Evolutionary conservation across 2,797 vertebrate species (phyloP).

Genomic region (Hyperoplus immaculatus): DNA sequence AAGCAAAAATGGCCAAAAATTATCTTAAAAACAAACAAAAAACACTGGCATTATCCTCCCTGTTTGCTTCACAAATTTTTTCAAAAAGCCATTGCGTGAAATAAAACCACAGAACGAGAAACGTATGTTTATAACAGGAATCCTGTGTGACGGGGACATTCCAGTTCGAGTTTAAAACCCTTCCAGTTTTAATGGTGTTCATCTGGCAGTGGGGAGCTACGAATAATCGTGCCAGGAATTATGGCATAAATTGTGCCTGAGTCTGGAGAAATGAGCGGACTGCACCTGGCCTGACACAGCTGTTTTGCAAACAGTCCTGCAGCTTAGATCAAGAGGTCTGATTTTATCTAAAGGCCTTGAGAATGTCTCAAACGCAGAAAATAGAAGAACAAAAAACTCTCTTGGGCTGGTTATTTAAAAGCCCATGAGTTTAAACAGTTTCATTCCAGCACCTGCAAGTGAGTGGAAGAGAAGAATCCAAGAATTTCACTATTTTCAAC

Average conservation of each 20-base stretch:
- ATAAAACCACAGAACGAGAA: slow-evolving; percentile 63
- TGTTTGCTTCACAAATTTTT: slow-evolving; percentile 26
- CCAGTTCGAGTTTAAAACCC: slow-evolving; percentile 69
- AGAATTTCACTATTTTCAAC: slow-evolving; percentile 13
- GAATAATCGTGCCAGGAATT: slow-evolving; percentile 88
- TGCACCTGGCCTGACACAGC: slow-evolving; percentile 88
- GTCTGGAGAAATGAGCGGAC: slow-evolving; percentile 84
- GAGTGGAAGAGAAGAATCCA: slow-evolving; percentile 4
- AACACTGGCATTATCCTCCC: not conserved
- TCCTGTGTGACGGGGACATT: slow-evolving; percentile 56
- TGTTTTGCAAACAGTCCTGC: slow-evolving; percentile 80
- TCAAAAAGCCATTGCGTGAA: slow-evolving; percentile 37
- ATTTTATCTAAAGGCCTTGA: slow-evolving; percentile 46
- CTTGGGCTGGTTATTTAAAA: slow-evolving; percentile 39
- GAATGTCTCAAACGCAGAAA: slow-evolving; percentile 49
- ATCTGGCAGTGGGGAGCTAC: slow-evolving; percentile 86
- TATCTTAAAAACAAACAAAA: too few species aligned
- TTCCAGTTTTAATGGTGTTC: slow-evolving; percentile 87
- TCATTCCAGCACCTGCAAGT: slow-evolving; percentile 23
- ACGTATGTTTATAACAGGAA: slow-evolving; percentile 57
- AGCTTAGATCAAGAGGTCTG: slow-evolving; percentile 63
- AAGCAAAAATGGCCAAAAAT: too few species aligned
- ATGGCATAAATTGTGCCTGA: slow-evolving; percentile 87
- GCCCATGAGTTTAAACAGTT: slow-evolving; percentile 14
- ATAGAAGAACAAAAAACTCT: slow-evolving; percentile 38